Conservation (phyloP, 1,140 invertebrate species). For the Pseudomyrmex dendroicus region DNA sequence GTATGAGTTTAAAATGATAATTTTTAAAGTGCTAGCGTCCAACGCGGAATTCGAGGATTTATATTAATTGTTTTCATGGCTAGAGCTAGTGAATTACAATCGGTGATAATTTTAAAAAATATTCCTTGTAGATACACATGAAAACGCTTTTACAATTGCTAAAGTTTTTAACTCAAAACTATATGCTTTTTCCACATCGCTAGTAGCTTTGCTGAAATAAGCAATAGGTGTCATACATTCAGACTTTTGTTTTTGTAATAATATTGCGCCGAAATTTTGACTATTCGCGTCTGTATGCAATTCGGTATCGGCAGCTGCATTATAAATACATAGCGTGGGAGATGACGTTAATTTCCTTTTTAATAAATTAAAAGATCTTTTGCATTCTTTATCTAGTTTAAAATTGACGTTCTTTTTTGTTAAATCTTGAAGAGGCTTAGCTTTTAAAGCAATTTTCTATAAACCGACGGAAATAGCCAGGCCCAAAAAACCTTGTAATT, state of each 20-base stretch:
- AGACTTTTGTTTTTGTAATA: background rate
- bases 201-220: constrained; percentile 6
- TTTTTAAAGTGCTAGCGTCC: background rate
- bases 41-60: background rate
- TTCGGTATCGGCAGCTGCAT: background rate
- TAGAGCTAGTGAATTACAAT: constrained; percentile 7
- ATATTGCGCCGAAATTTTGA: background rate
- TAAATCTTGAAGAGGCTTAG: too few species aligned
- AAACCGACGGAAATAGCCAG: too few species aligned
- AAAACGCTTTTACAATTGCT: constrained; percentile 26
- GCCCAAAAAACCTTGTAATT: too few species aligned
- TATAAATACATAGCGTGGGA: constrained; percentile 1
- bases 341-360: background rate
- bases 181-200: background rate
- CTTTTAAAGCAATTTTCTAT: too few species aligned
- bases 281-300: background rate
- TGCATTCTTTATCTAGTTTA: too few species aligned
- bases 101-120: background rate
- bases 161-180: constrained; percentile 26
- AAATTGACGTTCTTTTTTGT: too few species aligned
- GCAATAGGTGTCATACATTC: background rate
- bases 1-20: background rate
- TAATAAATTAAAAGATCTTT: too few species aligned
- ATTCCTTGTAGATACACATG: constrained; percentile 28
- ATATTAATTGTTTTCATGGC: background rate